A percentile compares a stretch with the other conserved stretches of the same genome.
Conservation (phyloP, 2,888 invertebrate species). For the Galerucella calmariensis region DNA sequence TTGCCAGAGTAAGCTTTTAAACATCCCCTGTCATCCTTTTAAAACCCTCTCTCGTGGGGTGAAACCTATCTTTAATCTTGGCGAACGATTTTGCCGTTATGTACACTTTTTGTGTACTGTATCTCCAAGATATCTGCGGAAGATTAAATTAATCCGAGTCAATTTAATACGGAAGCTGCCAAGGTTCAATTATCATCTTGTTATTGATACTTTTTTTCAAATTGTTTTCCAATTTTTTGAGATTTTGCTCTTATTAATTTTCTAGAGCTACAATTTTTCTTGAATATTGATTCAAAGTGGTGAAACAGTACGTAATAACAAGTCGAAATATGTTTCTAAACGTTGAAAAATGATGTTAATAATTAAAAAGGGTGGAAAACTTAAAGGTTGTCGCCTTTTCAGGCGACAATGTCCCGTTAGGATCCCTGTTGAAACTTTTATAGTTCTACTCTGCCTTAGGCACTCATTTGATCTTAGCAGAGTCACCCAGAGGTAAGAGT, state of each 20-base stretch:
- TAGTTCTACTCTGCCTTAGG: too few relatives aligned
- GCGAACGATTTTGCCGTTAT: slow-evolving; percentile 36
- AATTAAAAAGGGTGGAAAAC: too few relatives aligned
- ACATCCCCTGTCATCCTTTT: slow-evolving; percentile 44
- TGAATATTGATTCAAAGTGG: too few relatives aligned
- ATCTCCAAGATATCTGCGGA: slow-evolving; percentile 17
- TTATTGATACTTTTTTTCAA: neutral
- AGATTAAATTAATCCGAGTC: slow-evolving; percentile 16
- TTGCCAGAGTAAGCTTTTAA: slow-evolving; percentile 44
- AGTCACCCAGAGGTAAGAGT: too few relatives aligned
- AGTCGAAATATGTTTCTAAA: too few relatives aligned
- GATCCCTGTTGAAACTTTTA: too few relatives aligned
- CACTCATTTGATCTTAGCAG: too few relatives aligned
- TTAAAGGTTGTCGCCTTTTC: too few relatives aligned
- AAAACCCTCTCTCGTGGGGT: slow-evolving; percentile 47
- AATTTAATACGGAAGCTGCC: neutral
- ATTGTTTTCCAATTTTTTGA: neutral
- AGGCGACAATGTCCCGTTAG: too few relatives aligned
- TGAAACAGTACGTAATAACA: too few relatives aligned
- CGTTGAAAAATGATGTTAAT: too few relatives aligned
- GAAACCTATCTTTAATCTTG: slow-evolving; percentile 52
- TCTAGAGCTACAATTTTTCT: too few relatives aligned
- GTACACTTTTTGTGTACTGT: slow-evolving; percentile 27
- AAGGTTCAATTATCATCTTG: neutral
- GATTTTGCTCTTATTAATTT: neutral